Evolutionary conservation across 2,888 invertebrate genomes (phyloP).

Genomic region (Fragum whitleyi): DNA sequence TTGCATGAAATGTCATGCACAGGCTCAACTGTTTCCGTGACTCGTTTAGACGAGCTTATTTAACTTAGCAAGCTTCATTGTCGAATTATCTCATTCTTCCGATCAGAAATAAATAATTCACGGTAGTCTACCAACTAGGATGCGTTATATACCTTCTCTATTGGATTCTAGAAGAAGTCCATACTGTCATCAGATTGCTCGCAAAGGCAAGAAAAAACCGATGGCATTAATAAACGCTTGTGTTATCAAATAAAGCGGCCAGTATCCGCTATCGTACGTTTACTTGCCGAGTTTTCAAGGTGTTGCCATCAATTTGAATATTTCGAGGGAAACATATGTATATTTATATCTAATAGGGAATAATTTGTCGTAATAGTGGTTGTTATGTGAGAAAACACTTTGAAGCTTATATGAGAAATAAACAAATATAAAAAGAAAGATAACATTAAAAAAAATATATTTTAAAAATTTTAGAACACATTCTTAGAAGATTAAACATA

Average conservation of each 20-base stretch:
- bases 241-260: neutral
- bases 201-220: neutral
- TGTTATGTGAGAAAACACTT: neutral
- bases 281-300: neutral
- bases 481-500: too few relatives aligned
- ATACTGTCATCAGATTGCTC: neutral
- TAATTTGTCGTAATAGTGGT: too few relatives aligned
- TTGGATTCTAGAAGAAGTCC: neutral
- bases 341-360: neutral
- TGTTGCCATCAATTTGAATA: constrained; percentile 21
- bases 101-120: too few relatives aligned
- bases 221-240: neutral
- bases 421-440: too few relatives aligned
- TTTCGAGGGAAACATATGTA: constrained; percentile 2
- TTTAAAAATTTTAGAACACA: too few relatives aligned
- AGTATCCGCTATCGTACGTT: neutral
- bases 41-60: too few relatives aligned
- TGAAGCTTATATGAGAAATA: neutral
- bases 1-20: too few relatives aligned
- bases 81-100: too few relatives aligned
- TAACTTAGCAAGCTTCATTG: too few relatives aligned
- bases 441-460: too few relatives aligned
- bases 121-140: too few relatives aligned
- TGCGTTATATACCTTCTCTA: neutral
- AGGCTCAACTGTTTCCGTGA: too few relatives aligned